phyloP scores from a whole-genome alignment of 1,140 invertebrate genomes.

The Magallana angulata region DNA sequence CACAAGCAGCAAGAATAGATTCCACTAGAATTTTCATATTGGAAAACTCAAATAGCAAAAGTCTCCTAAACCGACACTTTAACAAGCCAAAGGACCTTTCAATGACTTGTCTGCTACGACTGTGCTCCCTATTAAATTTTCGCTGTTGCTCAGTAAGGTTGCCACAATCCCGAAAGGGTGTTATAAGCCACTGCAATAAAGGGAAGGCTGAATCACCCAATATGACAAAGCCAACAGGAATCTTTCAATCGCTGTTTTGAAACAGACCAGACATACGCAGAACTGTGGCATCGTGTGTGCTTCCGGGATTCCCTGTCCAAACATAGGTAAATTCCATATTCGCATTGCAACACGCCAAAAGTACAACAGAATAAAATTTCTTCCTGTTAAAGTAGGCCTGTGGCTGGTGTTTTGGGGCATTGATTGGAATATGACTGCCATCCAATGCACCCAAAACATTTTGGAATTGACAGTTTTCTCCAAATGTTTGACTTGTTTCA shows the following conservation, averaged over 20 bases:
- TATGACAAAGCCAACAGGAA: slow-evolving; percentile 26
- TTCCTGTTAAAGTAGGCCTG: slow-evolving; percentile 50
- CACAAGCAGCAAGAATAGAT: slow-evolving; percentile 38
- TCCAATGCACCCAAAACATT: slow-evolving; percentile 54
- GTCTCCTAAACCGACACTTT: slow-evolving; percentile 44
- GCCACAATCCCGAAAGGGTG: slow-evolving; percentile 44
- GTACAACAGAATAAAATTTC: slow-evolving; percentile 39
- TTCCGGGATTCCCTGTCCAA: slow-evolving; percentile 45
- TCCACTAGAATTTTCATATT: slow-evolving; percentile 29
- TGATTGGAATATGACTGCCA: slow-evolving; percentile 53
- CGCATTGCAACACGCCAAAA: slow-evolving; percentile 38
- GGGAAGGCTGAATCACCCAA: slow-evolving; percentile 46
- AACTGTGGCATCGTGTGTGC: slow-evolving; percentile 45
- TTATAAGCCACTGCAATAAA: slow-evolving; percentile 39
- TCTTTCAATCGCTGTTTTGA: not conserved
- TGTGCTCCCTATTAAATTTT: slow-evolving; percentile 35
- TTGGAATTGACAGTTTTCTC: slow-evolving; percentile 46
- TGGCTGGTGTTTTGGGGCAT: slow-evolving; percentile 46
- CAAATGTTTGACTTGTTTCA: slow-evolving; percentile 39
- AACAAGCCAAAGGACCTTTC: slow-evolving; percentile 45
- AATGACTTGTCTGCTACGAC: slow-evolving; percentile 11
- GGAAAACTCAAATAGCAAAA: slow-evolving; percentile 36
- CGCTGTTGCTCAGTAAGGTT: slow-evolving; percentile 15
- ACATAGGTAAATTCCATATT: slow-evolving; percentile 45
- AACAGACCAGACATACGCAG: slow-evolving; percentile 33